Evolutionary conservation across 2,113 vertebrate species (phyloP).

Genomic region (Thryonomys swinderianus): DNA sequence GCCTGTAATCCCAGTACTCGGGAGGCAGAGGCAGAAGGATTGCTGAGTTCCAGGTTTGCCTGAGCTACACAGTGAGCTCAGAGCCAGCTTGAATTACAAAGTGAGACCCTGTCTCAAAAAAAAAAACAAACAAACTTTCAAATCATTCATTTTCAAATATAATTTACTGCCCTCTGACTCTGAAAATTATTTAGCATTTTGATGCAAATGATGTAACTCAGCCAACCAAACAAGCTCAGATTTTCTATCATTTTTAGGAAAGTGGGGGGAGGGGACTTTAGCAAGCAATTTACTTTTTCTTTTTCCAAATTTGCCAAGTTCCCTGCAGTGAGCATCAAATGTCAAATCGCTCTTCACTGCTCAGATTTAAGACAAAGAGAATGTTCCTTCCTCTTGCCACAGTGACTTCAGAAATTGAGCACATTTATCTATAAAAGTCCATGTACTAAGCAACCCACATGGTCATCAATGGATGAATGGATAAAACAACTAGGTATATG

Average conservation of each 20-base stretch:
- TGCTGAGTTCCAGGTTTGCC: no score
- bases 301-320: background rate
- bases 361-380: background rate
- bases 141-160: background rate
- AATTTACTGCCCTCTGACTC: background rate
- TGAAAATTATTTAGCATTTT: background rate
- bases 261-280: background rate
- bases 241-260: background rate
- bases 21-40: no score
- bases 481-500: background rate
- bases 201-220: background rate
- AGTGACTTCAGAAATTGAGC: slow-evolving; percentile 43
- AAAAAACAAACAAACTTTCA: background rate
- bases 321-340: background rate
- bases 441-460: background rate
- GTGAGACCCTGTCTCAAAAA: no score
- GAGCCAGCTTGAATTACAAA: no score
- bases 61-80: no score
- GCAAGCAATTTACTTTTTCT: background rate
- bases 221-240: background rate
- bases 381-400: background rate
- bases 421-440: slow-evolving; percentile 23
- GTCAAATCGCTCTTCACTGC: background rate
- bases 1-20: no score
- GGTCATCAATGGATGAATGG: background rate